A percentile compares a stretch with the other conserved stretches of the same genome.
These are phyloP conservation scores for Neodontobutis hainanensis DNA, from an alignment of 2,113 vertebrate genomes.

Conservation along the genomic window DNA sequence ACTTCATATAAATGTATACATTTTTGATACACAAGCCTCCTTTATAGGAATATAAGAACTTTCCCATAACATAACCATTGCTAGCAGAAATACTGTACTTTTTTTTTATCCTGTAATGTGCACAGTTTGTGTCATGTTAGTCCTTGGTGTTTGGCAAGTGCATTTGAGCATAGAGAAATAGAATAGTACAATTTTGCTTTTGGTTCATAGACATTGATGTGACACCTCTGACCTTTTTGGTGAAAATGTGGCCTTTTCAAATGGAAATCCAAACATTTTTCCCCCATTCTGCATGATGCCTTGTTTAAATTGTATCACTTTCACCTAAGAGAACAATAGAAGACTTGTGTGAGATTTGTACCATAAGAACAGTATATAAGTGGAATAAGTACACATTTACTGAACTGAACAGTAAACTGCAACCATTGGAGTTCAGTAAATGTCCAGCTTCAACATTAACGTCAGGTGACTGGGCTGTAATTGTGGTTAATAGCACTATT, in stretches of 20 bases:
- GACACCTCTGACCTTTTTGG: constrained; percentile 39
- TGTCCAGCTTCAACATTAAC: neutral
- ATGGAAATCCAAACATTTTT: constrained; percentile 38
- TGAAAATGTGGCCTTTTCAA: constrained; percentile 38
- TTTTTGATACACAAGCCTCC: too few relatives aligned
- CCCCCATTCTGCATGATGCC: neutral
- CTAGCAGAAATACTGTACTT: constrained; percentile 1
- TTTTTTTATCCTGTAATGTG: too few relatives aligned
- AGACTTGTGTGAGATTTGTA: constrained; percentile 1
- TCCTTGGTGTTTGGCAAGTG: constrained; percentile 8
- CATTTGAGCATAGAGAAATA: constrained; percentile 6
- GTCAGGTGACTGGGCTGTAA: constrained; percentile 6
- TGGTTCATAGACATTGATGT: constrained; percentile 2
- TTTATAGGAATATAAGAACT: too few relatives aligned
- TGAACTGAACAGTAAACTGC: too few relatives aligned
- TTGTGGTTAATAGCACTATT: constrained; percentile 37
- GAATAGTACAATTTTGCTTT: constrained; percentile 11
- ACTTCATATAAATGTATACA: too few relatives aligned
- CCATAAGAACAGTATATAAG: neutral
- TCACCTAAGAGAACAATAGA: constrained; percentile 17
- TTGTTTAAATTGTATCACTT: constrained; percentile 20
- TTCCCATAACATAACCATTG: constrained; percentile 24
- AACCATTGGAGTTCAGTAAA: too few relatives aligned
- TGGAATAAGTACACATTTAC: too few relatives aligned
- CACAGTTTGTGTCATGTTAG: constrained; percentile 30